Conservation (phyloP, 1,140 invertebrate genomes). For the Bilobella aurantiaca region DNA sequence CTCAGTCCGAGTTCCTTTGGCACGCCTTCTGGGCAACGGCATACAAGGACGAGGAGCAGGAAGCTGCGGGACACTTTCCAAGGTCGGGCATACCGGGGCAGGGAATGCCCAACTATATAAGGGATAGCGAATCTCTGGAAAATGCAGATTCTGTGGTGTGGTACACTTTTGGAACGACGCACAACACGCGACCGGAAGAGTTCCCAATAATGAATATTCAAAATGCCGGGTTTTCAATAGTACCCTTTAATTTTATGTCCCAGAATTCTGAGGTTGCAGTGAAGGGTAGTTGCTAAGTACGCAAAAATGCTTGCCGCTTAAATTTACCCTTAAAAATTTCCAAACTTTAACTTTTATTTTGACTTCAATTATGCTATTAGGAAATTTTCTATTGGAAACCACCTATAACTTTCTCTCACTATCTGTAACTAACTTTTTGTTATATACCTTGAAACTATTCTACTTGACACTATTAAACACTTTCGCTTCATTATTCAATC, state of each 20-base stretch:
- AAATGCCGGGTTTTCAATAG: neutral
- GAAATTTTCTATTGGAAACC: too few relatives aligned
- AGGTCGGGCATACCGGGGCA: neutral
- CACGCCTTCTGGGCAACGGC: neutral
- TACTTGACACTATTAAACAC: too few relatives aligned
- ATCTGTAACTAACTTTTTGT: too few relatives aligned
- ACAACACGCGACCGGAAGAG: neutral
- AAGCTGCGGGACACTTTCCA: neutral
- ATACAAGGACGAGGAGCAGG: neutral
- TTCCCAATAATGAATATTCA: slow-evolving; percentile 3
- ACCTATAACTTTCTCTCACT: too few relatives aligned
- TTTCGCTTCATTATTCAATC: too few relatives aligned
- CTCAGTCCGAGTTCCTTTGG: neutral
- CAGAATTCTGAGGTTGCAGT: neutral
- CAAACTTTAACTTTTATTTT: too few relatives aligned
- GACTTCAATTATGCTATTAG: too few relatives aligned
- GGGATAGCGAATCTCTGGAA: neutral
- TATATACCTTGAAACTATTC: too few relatives aligned
- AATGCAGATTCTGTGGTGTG: neutral
- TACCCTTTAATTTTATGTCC: neutral
- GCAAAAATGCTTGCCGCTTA: too few relatives aligned
- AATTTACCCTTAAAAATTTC: too few relatives aligned
- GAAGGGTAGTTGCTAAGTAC: neutral
- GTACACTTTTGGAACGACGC: slow-evolving; percentile 5
- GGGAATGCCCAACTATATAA: neutral